Base-by-base conservation (phyloP, 1,140 invertebrate species). In the Nomia melanderi region DNA sequence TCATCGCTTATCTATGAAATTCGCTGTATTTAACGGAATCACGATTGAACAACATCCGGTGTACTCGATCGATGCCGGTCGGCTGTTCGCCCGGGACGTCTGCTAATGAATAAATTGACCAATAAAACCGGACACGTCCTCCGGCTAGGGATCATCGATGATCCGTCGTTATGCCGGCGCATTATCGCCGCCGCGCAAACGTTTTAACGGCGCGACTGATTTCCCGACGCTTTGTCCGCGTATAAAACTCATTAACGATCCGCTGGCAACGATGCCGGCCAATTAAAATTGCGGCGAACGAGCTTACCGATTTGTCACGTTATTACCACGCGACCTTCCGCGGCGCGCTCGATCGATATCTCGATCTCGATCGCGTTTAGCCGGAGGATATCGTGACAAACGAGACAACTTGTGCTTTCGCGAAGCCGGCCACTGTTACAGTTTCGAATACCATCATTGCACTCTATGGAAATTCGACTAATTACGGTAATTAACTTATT, bases 211-310 rank as follows among this genome's bases (percentile, higher is more conserved):
- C 47, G 9, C 41, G 5, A 1, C 27, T 17, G 50, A 66, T 81
- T 70, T 77, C 50, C 39, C 27, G 11, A 44, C n/a, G 20, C 44
- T 79, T 81, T 73, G 33, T 67, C 6, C 54, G 25, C 12, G 50
- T 71, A 47, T 70, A 70, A 80, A 77, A 81, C 29, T 81, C 54
- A 77, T 82, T 71, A 82, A 65, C 23, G 27, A 31, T n/a, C 57
- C 25, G 67, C 64, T n/a, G 29, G 25, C 5, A n/a, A n/a, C 25
- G 36, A 14, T 25, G 39, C 12, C 6, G 6, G 27, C 23, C 57
- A 14, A 12, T 14, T 9, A 36, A 57, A 57, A 56, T 65, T 56
- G 12, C 14, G 72, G 33, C 11, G 6, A n/a, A n/a, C 17, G 41
- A 39, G n/a, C n/a, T n/a, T n/a, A n/a, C n/a, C n/a, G n/a, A n/a